These are phyloP conservation scores for Eumacrocentrus americanus DNA, from an alignment of 2,888 invertebrate species.

Conservation along the genomic window DNA sequence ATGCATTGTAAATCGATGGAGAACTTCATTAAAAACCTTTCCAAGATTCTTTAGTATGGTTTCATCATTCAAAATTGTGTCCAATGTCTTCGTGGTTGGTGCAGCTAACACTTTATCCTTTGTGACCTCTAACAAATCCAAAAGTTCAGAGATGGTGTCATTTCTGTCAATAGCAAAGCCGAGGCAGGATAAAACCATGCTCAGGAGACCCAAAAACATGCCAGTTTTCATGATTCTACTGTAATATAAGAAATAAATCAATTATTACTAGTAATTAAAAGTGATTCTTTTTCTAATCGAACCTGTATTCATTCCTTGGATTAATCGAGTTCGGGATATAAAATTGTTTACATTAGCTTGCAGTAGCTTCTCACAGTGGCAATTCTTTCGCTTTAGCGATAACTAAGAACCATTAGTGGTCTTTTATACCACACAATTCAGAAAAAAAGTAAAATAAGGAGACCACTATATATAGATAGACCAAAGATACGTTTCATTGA, in stretches of 20 bases:
- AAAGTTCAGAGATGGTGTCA: too few species aligned
- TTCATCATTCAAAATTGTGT: neutral
- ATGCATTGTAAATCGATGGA: too few species aligned
- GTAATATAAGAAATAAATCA: neutral
- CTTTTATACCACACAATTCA: constrained; percentile 33
- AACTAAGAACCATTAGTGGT: constrained; percentile 11
- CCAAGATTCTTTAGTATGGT: neutral
- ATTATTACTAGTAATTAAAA: neutral
- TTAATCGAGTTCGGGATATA: constrained; percentile 44
- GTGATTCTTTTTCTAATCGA: neutral
- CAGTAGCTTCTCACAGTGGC: constrained; percentile 43
- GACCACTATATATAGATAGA: too few species aligned
- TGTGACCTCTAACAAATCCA: too few species aligned
- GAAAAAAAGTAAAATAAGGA: neutral
- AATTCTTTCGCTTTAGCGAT: constrained; percentile 17
- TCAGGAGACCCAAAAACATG: neutral
- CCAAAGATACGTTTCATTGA: too few species aligned
- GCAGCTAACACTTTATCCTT: too few species aligned
- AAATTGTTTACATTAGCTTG: constrained; percentile 39
- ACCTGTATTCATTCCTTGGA: constrained; percentile 47
- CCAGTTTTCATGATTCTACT: neutral
- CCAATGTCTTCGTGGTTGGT: too few species aligned
- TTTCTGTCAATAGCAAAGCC: too few species aligned
- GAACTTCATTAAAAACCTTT: neutral
- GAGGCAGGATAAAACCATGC: neutral